Percentiles rank a stretch among this genome's conserved stretches.
These are phyloP conservation scores for Drosophila villosipedis DNA, from an alignment of 2,888 invertebrate genomes.

Conservation along the genomic window DNA sequence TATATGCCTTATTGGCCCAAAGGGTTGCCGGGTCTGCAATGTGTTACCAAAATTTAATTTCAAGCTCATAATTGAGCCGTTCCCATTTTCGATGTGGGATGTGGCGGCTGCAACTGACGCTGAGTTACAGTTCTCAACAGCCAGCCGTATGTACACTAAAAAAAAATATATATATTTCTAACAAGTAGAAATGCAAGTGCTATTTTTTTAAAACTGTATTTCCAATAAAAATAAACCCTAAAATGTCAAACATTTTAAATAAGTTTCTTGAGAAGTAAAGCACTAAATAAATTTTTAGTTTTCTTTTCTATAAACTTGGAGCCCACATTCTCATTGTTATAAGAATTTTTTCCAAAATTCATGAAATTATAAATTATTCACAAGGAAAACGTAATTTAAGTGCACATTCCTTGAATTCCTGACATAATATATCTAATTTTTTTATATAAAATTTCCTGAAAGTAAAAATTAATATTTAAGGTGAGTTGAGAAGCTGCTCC, in stretches of 20 bases:
- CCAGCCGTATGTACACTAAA: not conserved
- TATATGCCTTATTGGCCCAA: slow-evolving; percentile 30
- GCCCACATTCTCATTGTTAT: not conserved
- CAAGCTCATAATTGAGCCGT: slow-evolving; percentile 66
- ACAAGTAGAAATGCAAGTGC: not conserved
- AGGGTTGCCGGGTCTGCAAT: slow-evolving; percentile 52
- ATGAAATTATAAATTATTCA: not conserved
- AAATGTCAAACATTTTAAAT: not conserved
- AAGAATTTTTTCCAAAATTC: no score
- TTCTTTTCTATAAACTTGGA: not conserved
- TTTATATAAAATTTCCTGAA: not conserved
- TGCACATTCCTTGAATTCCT: not conserved
- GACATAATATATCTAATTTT: not conserved
- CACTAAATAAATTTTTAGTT: rapidly evolving
- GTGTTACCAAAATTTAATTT: slow-evolving; percentile 66
- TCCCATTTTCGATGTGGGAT: slow-evolving; percentile 49
- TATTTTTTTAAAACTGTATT: not conserved
- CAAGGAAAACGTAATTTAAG: not conserved
- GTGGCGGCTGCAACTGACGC: slow-evolving; percentile 43
- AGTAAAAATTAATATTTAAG: not conserved
- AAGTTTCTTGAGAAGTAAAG: not conserved
- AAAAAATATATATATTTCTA: not conserved
- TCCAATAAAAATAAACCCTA: not conserved
- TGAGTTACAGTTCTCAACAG: slow-evolving; percentile 14
- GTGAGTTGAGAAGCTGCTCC: not conserved